Evolutionary conservation across 2,888 invertebrate species (phyloP), one percentile per base, ranked within the genome.

Genomic region (Xiphydria camelus): DNA sequence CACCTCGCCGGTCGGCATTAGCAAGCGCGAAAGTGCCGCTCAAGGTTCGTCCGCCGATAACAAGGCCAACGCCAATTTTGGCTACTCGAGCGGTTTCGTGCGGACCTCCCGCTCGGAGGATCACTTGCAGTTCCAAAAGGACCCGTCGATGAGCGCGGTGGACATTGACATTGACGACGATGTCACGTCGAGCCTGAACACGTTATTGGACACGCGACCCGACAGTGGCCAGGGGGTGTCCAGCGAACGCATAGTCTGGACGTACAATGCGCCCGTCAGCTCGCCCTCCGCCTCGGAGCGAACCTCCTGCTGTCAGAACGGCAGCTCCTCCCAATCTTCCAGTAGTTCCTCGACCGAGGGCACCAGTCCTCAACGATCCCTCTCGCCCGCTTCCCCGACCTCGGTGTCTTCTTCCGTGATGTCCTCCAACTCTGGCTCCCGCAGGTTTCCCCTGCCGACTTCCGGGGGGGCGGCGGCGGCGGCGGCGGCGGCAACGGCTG

Each of bases 101-200:
- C 83, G 94, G 48, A 92, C 92, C 20, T 94, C 93, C 63, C 85
- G 91, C 66, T 93, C 92, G 7, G 95, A 95, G 78, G 94, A 94
- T 77, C 94, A 94, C 73, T 78, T 95, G 54, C 91, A 92, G 78
- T 83, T 85, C 66, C 86, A 89, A 80, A 86, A 87, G 77, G 87
- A 87, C 71, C 84, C 84, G 31, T 84, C 84, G 21, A 84, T 92
- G 76, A 89, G 89, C 67, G 87, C 91, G 51, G 91, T 93, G 56
- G 90, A 90, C 58, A 91, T 92, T 65, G 94, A 94, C 65, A 88
- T 94, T 72, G 94, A 93, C 73, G 94, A 94, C 76, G 92, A 93
- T 75, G 87, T 93, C 68, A 93, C 94, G 68, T 93, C 94, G 73
- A 94, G 94, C 53, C 81, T 95, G 51, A 94, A 95, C 78, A 93